Percentiles rank a stretch among this genome's conserved stretches.
Evolutionary conservation across 35 echinoderm and acorn worm species (phyloP).

Genomic region (Ophioderma brevispina): DNA sequence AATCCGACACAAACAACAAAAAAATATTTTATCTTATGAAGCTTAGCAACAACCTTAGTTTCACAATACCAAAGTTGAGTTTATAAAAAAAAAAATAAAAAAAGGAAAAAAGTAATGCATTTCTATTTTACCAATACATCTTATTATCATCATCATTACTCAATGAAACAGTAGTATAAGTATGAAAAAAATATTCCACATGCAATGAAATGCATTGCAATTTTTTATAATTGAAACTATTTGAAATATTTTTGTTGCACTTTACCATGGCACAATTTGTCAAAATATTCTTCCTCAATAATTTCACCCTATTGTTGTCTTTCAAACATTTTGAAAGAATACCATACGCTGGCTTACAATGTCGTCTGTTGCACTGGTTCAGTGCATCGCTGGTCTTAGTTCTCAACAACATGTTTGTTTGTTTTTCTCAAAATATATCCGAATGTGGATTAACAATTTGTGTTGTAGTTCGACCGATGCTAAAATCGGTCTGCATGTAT

Average conservation of each 20-base stretch:
- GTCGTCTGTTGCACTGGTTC: no score
- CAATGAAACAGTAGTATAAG: neutral
- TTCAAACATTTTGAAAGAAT: no score
- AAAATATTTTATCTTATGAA: neutral
- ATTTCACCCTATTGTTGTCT: no score
- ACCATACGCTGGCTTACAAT: no score
- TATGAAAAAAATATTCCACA: neutral
- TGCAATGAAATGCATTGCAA: neutral
- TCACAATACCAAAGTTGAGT: neutral
- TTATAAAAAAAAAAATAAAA: neutral
- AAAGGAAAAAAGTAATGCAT: neutral
- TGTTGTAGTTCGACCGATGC: no score
- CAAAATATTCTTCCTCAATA: no score
- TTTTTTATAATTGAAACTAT: neutral
- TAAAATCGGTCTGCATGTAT: no score
- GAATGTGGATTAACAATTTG: no score
- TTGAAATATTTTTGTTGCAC: neutral
- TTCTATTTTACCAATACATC: neutral
- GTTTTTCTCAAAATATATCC: no score
- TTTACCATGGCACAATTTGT: neutral
- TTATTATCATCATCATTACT: neutral
- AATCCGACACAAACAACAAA: neutral
- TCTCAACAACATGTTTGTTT: no score
- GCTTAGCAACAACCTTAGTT: neutral
- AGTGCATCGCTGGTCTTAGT: no score